These are phyloP conservation scores for Lota lota DNA, from an alignment of 2,113 vertebrate species.

Conservation along the genomic window DNA sequence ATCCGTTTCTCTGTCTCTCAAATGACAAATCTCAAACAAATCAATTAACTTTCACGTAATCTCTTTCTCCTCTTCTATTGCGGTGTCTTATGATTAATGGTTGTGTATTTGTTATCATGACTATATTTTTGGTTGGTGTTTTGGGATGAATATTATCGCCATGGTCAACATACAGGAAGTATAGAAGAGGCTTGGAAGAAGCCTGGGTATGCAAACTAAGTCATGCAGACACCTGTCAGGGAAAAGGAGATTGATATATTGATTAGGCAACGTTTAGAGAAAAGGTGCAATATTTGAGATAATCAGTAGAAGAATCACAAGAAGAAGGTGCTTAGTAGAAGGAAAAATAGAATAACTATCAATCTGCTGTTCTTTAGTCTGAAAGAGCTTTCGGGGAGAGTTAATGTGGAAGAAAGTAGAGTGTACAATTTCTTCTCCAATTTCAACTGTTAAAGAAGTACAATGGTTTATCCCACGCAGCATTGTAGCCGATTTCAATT, in stretches of 20 bases:
- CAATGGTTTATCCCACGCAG: slow-evolving; percentile 55
- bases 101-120: slow-evolving; percentile 14
- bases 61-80: slow-evolving; percentile 33
- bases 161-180: neutral
- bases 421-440: slow-evolving; percentile 23
- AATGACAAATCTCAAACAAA: neutral
- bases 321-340: slow-evolving; percentile 21
- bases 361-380: slow-evolving; percentile 6
- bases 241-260: slow-evolving; percentile 55
- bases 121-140: slow-evolving; percentile 36
- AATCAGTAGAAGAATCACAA: slow-evolving; percentile 46
- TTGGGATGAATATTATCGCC: slow-evolving; percentile 29
- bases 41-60: slow-evolving; percentile 10
- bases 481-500: slow-evolving; percentile 73
- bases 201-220: slow-evolving; percentile 52
- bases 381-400: slow-evolving; percentile 10
- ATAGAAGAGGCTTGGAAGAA: slow-evolving; percentile 33
- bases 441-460: slow-evolving; percentile 35
- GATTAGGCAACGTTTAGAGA: slow-evolving; percentile 40
- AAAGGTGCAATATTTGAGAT: slow-evolving; percentile 69
- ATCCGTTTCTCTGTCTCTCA: neutral
- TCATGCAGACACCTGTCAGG: slow-evolving; percentile 55
- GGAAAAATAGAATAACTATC: slow-evolving; percentile 17
- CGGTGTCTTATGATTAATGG: slow-evolving; percentile 18
- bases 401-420: slow-evolving; percentile 6